Evolutionary conservation across 2,113 vertebrate species (phyloP), one percentile per base, ranked within the genome.

Genomic region (Daubentonia madagascariensis): DNA sequence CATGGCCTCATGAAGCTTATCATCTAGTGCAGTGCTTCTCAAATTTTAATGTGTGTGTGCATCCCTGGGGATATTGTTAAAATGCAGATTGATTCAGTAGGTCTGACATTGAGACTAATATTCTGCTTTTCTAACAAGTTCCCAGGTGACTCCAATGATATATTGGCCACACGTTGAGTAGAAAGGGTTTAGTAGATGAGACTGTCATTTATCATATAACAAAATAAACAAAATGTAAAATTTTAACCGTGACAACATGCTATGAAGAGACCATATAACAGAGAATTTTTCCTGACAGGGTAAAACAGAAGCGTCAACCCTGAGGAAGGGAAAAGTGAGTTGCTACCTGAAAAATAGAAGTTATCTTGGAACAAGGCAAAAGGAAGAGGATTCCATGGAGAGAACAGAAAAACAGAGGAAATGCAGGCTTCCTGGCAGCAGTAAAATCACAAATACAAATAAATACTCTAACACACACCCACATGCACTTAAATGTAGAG

Each of bases 301-400:
- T 63, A 23, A 61, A 70, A 83, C 1, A 43, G 20, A 8, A 23
- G 65, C 81, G 5, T 17, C 7, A 32, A 63, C 40, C 8, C 17
- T 7, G 17, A 79, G 35, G 40, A 95, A 76, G 18, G 40, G 1
- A 78, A 92, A 59, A 87, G n/a, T 25, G 59, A 92, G 20, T 37
- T 83, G 35, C 14, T 25, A 30, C 23, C 43, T n/a, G 6, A 22
- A 70, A 70, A 43, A 37, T 0, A 78, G 22, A 83, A 52, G 13
- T 35, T 89, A 32, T 73, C 18, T n/a, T 32, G 8, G 50, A 32
- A 79, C 59, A 50, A 93, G n/a, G 28, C 32, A 52, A 90, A 79
- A 5, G n/a, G 20, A 50, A 48, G 16, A 80, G 30, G 6, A 14
- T 14, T 35, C 30, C 2, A 14, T 0, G 2, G 6, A 48, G 12